Percentiles rank a stretch among this genome's conserved stretches.
Evolutionary conservation across 2,113 vertebrate species (phyloP).

Genomic region (Atractosteus spatula): DNA sequence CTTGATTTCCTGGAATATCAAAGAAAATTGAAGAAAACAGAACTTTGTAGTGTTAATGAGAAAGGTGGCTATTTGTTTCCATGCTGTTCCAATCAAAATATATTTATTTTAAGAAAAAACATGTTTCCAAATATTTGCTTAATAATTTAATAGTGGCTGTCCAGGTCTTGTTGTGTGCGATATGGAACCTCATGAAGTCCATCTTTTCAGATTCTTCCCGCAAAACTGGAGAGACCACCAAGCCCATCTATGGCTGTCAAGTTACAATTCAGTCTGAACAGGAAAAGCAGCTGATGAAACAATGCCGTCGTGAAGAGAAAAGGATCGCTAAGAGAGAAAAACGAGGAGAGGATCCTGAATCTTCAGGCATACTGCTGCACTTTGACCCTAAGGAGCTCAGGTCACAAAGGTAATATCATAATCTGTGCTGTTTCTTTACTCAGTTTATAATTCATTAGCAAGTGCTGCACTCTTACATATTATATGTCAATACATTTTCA

Average conservation of each 20-base stretch:
- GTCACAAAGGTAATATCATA: conserved; percentile 76
- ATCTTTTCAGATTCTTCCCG: conserved; percentile 41
- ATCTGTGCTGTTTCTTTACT: not conserved
- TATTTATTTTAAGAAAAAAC: too few species aligned
- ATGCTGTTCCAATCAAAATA: too few species aligned
- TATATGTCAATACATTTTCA: too few species aligned
- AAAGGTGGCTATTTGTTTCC: too few species aligned
- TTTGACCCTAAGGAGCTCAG: conserved; percentile 91
- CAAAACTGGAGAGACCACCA: conserved; percentile 70
- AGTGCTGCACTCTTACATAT: not conserved
- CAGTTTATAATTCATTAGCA: not conserved
- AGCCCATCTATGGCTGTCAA: conserved; percentile 87
- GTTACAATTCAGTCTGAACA: conserved; percentile 95
- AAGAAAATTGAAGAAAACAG: too few species aligned
- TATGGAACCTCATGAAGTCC: too few species aligned
- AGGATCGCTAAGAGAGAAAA: conserved; percentile 80
- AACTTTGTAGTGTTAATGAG: too few species aligned
- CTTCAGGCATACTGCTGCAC: conserved; percentile 60
- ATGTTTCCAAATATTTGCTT: too few species aligned
- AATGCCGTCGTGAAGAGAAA: conserved; percentile 88
- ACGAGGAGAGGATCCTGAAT: conserved; percentile 78
- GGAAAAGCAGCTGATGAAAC: conserved; percentile 88
- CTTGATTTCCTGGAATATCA: too few species aligned
- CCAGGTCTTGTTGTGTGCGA: too few species aligned
- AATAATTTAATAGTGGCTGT: too few species aligned